Evolutionary conservation across 2,113 vertebrate genomes (phyloP), one percentile per base, ranked within the genome.

Genomic region (Mustela lutreola): DNA sequence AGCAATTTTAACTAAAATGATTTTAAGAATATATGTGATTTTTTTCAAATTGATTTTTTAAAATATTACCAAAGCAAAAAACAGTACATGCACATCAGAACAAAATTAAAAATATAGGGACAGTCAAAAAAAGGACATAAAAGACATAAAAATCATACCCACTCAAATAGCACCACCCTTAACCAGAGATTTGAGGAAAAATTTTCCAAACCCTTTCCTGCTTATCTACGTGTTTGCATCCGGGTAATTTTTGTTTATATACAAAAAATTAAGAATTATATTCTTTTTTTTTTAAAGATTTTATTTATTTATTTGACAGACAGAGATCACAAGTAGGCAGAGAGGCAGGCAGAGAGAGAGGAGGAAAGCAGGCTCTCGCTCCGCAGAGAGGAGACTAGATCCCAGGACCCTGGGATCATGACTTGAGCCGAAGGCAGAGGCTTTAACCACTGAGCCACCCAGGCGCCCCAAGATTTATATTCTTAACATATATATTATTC

Each of bases 21-120:
- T 87, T 78, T 89, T 67, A 48, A 93, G 89, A 71, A 73, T 73
- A 45, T 26, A 18, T 28, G 12, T 78, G 33, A 58, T 48, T 89
- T 93, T 62, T 82, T 88, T 82, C 39, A 67, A 95, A 89, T 42
- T 89, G 56, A 90, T 31, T 62, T 88, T 93, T 39, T 2, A 50
- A 50, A 45, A 53, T 81, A 75, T 24, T 21, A 88, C n/a, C 18
- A 76, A 75, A 82, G 56, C 65, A 75, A 53, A 94, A 63, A 28
- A 45, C 56, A 63, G 67, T 89, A 70, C 15, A 42, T 63, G 21
- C 28, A 5, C 21, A 71, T 39, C 53, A 73, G 11, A 92, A 58
- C 71, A 75, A 89, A 65, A 56, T 80, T 79, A 53, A 91, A 91
- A 81, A n/a, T 36, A 65, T 53, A 83, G 21, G 67, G 24, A 26